Evolutionary conservation across 2,888 invertebrate genomes (phyloP), one percentile per base, ranked within the genome.

Genomic region (Steinernema carpocapsae): DNA sequence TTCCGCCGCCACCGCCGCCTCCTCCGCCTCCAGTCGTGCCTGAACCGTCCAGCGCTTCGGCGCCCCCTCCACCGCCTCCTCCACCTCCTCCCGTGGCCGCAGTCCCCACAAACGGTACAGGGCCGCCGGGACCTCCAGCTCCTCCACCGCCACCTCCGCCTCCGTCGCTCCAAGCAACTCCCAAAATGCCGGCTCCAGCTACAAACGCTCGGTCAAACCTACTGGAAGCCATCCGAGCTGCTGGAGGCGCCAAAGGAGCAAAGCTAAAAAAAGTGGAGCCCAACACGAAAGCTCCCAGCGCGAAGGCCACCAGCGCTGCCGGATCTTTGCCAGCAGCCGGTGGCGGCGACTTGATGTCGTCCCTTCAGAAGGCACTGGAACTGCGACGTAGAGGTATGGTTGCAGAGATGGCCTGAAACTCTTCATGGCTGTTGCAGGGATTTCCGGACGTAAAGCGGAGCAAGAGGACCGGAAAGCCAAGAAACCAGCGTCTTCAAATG

Each of bases 201-300:
- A 7, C 32, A 3, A 24, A 32, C 32, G 42, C 70, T 19, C 78
- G 79, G 32, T 75, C 77, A 22, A 76, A 80, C 74, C 70, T 80
- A 10, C 78, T 80, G 82, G 81, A 79, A 26, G 82, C 80, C 4
- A 80, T 80, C 26, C 73, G 80, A 45, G 82, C 76, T 19, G 79
- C 77, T 19, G 80, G 80, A 1, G 80, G 80, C n/a, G 24, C 77
- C n/a, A 73, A 71, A 7, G 75, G 75, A n/a, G 79, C 80, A 0
- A 76, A 75, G 26, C 64, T 80, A 37, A 80, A 80, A 71, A 73
- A 72, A 42, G 70, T 79, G 26, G 70, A 64, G n/a, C 7, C 29
- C 0, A 17, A 29, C 12, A 70, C 74, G 37, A 43, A 74, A 37
- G 37, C 10, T n/a, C n/a, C n/a, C n/a, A n/a, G n/a, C n/a, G n/a